Evolutionary conservation across 2,888 invertebrate genomes (phyloP).

Genomic region (Pandemis cinnamomeana): DNA sequence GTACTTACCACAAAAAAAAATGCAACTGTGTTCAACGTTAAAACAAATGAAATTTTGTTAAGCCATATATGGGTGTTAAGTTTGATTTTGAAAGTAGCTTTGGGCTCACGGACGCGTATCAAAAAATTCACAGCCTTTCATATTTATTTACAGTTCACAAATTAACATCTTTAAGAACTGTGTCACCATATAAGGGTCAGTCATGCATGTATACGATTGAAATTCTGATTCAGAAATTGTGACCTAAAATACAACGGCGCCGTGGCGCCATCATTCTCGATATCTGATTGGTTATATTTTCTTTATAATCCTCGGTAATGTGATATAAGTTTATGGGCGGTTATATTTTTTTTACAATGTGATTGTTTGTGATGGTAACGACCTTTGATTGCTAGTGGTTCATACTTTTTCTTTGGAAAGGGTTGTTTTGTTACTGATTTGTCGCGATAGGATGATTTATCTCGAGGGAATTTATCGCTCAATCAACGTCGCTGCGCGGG

Average conservation of each 20-base stretch:
- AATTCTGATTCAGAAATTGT: conserved; percentile 72
- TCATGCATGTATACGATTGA: conserved; percentile 58
- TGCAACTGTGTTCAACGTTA: neutral
- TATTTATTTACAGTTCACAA: conserved; percentile 33
- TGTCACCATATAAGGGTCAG: conserved; percentile 50
- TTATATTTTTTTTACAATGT: conserved; percentile 14
- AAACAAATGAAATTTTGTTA: neutral
- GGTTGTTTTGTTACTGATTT: conserved; percentile 73
- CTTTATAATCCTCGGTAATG: conserved; percentile 34
- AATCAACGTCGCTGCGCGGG: conserved; percentile 73
- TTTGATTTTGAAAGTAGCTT: neutral
- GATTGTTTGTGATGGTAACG: conserved; percentile 13
- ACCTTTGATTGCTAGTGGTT: conserved; percentile 11
- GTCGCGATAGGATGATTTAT: conserved; percentile 79
- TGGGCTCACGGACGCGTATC: neutral
- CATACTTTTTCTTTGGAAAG: conserved; percentile 16
- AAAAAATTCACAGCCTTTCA: conserved; percentile 21
- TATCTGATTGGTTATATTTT: conserved; percentile 36
- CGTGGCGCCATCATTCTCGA: conserved; percentile 60
- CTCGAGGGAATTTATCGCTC: conserved; percentile 81
- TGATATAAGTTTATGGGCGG: conserved; percentile 26
- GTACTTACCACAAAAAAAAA: neutral
- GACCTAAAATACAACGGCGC: conserved; percentile 68
- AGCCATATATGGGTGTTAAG: neutral
- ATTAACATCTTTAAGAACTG: conserved; percentile 42